These are phyloP conservation scores for Ichneumoninae sp. DNA, from an alignment of 2,888 invertebrate genomes.

Conservation along the genomic window DNA sequence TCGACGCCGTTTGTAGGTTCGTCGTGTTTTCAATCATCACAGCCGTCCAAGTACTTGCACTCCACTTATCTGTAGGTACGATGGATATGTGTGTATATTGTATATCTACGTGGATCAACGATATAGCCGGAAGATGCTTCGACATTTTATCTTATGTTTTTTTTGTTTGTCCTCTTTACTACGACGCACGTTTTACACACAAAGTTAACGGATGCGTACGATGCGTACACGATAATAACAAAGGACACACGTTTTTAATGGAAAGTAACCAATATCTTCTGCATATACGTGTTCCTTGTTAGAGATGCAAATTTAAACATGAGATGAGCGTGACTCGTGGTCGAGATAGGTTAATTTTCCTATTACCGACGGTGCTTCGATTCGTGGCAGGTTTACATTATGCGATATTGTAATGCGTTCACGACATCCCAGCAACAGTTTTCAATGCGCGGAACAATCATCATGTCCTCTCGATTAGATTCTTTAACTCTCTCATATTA, in stretches of 20 bases:
- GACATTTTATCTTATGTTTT: background rate
- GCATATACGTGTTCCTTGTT: background rate
- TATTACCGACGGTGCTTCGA: background rate
- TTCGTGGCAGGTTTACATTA: background rate
- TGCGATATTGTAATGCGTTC: no score
- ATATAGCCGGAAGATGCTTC: background rate
- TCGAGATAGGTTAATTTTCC: background rate
- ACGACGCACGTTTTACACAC: no score
- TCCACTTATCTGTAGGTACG: background rate
- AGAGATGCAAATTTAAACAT: background rate
- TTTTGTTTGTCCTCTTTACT: background rate
- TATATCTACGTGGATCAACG: background rate
- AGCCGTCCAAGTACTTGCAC: conserved; percentile 13
- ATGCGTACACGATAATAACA: background rate
- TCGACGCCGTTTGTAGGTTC: conserved; percentile 17
- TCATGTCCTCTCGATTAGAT: no score
- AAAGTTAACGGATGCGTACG: background rate
- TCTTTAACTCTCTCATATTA: no score
- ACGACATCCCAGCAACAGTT: background rate
- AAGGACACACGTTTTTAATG: background rate
- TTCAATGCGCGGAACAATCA: background rate
- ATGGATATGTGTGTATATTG: background rate
- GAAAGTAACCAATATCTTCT: background rate
- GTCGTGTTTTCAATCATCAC: conserved; percentile 10
- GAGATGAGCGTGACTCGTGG: background rate